Evolutionary conservation across 1,140 invertebrate genomes (phyloP).

Genomic region (Drosophila guanche): DNA sequence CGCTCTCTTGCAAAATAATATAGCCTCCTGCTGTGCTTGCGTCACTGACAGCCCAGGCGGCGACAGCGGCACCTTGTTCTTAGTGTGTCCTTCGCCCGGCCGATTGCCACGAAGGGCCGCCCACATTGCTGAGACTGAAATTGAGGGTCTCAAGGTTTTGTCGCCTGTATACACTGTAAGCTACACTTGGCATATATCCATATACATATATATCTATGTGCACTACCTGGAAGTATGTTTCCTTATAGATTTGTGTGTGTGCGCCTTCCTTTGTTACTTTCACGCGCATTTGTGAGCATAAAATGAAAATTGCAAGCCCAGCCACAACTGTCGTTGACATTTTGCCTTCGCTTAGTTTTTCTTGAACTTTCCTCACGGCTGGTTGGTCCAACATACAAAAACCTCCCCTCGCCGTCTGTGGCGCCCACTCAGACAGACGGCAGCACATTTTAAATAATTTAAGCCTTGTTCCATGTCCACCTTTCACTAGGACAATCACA

Average conservation of each 20-base stretch:
- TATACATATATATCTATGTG: constrained; percentile 2
- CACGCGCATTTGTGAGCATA: constrained; percentile 46
- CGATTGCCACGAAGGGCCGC: constrained; percentile 30
- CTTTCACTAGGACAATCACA: not conserved
- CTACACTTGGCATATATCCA: constrained; percentile 25
- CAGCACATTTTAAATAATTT: constrained; percentile 24
- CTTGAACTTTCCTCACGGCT: too few species aligned
- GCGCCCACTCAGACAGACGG: not conserved
- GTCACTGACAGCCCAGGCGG: constrained; percentile 38
- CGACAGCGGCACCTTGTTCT: constrained; percentile 52
- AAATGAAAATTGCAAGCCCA: constrained; percentile 40
- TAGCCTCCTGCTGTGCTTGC: constrained; percentile 51
- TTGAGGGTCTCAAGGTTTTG: constrained; percentile 52
- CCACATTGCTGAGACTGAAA: constrained; percentile 30
- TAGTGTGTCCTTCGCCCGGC: constrained; percentile 52
- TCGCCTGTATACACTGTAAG: constrained; percentile 37
- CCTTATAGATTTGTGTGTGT: not conserved
- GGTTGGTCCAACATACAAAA: not conserved
- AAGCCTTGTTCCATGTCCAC: constrained; percentile 1
- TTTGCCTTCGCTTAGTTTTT: constrained; percentile 24
- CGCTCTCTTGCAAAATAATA: constrained; percentile 60
- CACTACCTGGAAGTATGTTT: too few species aligned
- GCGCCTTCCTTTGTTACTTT: constrained; percentile 38
- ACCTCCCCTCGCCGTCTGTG: not conserved
- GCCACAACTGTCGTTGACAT: constrained; percentile 42